Evolutionary conservation across 2,888 invertebrate genomes (phyloP).

Genomic region (Oligia strigilis): DNA sequence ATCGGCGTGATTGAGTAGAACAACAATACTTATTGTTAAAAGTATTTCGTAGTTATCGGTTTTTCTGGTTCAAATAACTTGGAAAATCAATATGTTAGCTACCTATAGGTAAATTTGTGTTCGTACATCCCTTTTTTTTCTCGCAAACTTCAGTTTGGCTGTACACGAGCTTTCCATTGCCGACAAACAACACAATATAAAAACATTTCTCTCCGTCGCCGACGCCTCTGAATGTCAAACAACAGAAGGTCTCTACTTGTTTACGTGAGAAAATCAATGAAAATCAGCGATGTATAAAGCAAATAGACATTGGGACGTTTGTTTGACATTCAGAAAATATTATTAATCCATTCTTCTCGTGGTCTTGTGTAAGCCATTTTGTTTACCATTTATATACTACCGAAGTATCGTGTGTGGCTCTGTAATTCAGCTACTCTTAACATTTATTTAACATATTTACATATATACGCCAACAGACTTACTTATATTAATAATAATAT

Average conservation of each 20-base stretch:
- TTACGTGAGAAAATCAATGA: slow-evolving; percentile 55
- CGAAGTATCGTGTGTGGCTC: not conserved
- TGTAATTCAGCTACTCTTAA: not conserved
- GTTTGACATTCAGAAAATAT: slow-evolving; percentile 31
- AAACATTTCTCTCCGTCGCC: slow-evolving; percentile 46
- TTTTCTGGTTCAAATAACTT: slow-evolving; percentile 35
- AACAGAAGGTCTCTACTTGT: slow-evolving; percentile 41
- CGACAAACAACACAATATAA: slow-evolving; percentile 47
- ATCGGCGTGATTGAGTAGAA: slow-evolving; percentile 41
- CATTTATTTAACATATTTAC: not conserved
- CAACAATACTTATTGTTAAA: slow-evolving; percentile 37
- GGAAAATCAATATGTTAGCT: not conserved
- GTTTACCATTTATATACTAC: slow-evolving; percentile 4
- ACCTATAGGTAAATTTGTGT: not conserved
- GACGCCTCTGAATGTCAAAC: slow-evolving; percentile 50
- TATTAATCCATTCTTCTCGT: slow-evolving; percentile 19
- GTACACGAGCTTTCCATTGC: slow-evolving; percentile 40
- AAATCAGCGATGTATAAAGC: slow-evolving; percentile 47
- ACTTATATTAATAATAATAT: not conserved
- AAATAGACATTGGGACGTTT: slow-evolving; percentile 33
- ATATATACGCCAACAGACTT: not conserved
- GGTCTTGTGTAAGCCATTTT: slow-evolving; percentile 35
- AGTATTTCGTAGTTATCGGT: slow-evolving; percentile 25
- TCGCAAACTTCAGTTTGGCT: slow-evolving; percentile 32
- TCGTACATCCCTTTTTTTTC: slow-evolving; percentile 24